phyloP scores from a whole-genome alignment of 2,797 vertebrate genomes.

The Bryconaethiops microstoma region DNA sequence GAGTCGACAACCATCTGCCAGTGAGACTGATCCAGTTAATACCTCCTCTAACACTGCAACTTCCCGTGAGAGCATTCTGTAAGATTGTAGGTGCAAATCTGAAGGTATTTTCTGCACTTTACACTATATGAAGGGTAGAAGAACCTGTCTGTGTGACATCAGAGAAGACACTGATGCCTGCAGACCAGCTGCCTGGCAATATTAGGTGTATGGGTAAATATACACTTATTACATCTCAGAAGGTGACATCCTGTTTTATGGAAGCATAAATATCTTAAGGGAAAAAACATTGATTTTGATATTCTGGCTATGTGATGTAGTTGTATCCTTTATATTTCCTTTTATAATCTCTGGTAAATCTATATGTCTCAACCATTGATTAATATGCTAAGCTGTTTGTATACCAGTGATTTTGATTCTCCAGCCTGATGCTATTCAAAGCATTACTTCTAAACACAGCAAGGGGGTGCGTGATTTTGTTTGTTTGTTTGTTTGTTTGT shows the following conservation, averaged over 20 bases:
- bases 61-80: conserved; percentile 74
- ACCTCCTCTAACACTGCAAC: conserved; percentile 53
- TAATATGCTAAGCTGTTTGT: background rate
- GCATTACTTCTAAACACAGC: background rate
- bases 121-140: conserved; percentile 14
- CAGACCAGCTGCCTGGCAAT: background rate
- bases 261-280: background rate
- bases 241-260: background rate
- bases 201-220: conserved; percentile 8
- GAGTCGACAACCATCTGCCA: conserved; percentile 55
- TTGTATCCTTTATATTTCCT: background rate
- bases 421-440: background rate
- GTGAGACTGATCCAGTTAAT: conserved; percentile 11
- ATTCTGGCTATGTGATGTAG: background rate
- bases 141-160: background rate
- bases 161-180: background rate
- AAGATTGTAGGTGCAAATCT: conserved; percentile 23
- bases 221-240: background rate
- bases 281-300: background rate
- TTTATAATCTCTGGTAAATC: background rate
- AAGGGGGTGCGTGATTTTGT: background rate
- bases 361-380: background rate
- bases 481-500: too few species aligned
- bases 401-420: background rate
- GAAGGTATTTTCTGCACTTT: conserved; percentile 4